phyloP scores from a whole-genome alignment of 2,888 invertebrate genomes.

The Eretmocerus hayati region DNA sequence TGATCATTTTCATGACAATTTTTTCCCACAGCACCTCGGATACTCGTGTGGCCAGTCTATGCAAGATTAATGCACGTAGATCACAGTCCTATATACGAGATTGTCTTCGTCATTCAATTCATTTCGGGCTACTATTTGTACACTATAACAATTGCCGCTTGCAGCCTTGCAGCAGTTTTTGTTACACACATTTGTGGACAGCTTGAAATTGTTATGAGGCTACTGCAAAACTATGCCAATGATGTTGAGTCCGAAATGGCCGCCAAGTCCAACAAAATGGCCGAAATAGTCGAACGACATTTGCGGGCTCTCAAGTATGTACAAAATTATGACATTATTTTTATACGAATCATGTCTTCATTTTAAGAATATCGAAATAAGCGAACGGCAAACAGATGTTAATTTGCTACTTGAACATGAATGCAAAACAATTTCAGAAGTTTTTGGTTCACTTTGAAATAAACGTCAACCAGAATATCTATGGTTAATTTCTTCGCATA shows the following conservation, averaged over 20 bases:
- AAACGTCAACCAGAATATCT: too few species aligned
- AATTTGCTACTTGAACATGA: too few species aligned
- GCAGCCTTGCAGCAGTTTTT: constrained; percentile 36
- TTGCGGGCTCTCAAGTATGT: constrained; percentile 29
- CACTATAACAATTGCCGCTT: constrained; percentile 33
- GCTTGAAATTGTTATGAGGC: constrained; percentile 29
- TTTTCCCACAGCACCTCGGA: constrained; percentile 13
- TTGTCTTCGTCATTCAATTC: constrained; percentile 33
- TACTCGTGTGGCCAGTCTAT: constrained; percentile 34
- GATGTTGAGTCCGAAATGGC: neutral
- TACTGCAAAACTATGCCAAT: constrained; percentile 24
- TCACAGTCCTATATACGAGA: constrained; percentile 33
- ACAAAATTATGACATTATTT: too few species aligned
- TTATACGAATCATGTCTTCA: neutral
- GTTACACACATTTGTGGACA: constrained; percentile 39
- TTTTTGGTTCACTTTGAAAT: too few species aligned
- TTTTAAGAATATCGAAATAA: too few species aligned
- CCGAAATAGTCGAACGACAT: constrained; percentile 32
- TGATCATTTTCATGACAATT: too few species aligned
- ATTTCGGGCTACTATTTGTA: constrained; percentile 34
- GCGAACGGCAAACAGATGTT: too few species aligned
- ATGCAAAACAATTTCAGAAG: too few species aligned
- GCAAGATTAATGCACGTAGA: constrained; percentile 30
- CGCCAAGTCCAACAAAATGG: constrained; percentile 13
- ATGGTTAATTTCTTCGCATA: too few species aligned